Percentiles rank a stretch among this genome's conserved stretches.
Conservation (phyloP, 2,113 vertebrate species). For the Ursus arctos region DNA sequence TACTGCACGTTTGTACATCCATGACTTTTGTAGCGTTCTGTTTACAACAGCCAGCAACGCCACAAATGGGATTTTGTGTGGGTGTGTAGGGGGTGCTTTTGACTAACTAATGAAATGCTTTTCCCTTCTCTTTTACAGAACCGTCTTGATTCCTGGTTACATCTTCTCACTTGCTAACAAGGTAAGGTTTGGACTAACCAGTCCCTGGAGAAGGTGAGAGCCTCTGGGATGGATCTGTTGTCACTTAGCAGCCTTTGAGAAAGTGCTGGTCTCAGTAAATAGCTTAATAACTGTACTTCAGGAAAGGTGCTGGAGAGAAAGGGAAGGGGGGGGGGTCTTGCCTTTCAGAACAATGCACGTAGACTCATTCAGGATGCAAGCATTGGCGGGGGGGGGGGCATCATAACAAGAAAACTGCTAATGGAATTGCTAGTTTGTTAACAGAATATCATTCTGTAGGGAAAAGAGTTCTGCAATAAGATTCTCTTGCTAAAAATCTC, state of each 20-base stretch:
- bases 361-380: not conserved
- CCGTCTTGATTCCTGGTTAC: slow-evolving; percentile 71
- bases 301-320: not conserved
- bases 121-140: slow-evolving; percentile 79
- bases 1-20: slow-evolving; percentile 47
- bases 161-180: slow-evolving; percentile 74
- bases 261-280: slow-evolving; percentile 67
- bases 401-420: not conserved
- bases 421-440: not conserved
- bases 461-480: not conserved
- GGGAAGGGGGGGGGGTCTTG: not conserved
- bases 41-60: not conserved
- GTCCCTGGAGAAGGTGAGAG: slow-evolving; percentile 46
- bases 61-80: not conserved
- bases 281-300: not conserved
- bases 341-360: not conserved
- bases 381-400: not conserved
- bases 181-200: slow-evolving; percentile 86
- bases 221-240: slow-evolving; percentile 58
- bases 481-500: not conserved
- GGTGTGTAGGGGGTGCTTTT: slow-evolving; percentile 48
- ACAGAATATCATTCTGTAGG: slow-evolving; percentile 11
- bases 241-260: slow-evolving; percentile 67
- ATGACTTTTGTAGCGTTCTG: slow-evolving; percentile 36
- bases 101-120: slow-evolving; percentile 33